These are phyloP conservation scores for Pseudorhombus dupliciocellatus DNA, from an alignment of 2,113 vertebrate species.

Conservation along the genomic window DNA sequence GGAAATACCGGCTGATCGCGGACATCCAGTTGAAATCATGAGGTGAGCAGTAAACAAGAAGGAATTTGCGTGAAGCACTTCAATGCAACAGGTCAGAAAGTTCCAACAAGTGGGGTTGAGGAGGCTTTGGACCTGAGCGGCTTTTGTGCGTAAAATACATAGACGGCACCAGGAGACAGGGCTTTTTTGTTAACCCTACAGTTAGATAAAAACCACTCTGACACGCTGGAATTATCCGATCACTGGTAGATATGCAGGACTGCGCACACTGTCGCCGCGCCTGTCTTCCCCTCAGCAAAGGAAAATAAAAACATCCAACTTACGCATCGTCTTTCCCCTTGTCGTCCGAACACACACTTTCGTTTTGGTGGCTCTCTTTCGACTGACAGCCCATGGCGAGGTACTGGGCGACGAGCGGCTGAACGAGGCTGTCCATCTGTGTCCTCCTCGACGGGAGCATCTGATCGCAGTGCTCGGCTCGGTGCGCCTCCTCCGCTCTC, in stretches of 20 bases:
- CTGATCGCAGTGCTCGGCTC: conserved; percentile 63
- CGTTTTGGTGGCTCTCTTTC: conserved; percentile 70
- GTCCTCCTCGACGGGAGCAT: conserved; percentile 74
- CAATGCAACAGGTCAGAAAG: background rate
- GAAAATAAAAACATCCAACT: conserved; percentile 39
- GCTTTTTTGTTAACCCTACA: background rate
- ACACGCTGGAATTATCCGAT: too few relatives aligned
- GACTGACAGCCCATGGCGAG: conserved; percentile 80
- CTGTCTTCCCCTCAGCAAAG: background rate
- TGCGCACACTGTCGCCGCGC: background rate
- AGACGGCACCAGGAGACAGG: background rate
- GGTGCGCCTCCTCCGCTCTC: conserved; percentile 59
- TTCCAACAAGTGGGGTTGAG: background rate
- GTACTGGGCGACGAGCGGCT: conserved; percentile 82
- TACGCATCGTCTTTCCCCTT: conserved; percentile 76
- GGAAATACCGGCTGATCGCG: conserved; percentile 63
- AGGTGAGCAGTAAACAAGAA: conserved; percentile 49
- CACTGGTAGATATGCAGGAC: background rate
- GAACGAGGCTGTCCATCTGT: conserved; percentile 81
- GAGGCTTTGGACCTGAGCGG: background rate
- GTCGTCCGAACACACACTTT: conserved; percentile 60
- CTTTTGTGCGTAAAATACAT: conserved; percentile 34
- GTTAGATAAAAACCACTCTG: background rate
- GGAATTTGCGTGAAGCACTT: background rate
- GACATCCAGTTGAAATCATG: conserved; percentile 54